Evolutionary conservation across 2,113 vertebrate genomes (phyloP).

Genomic region (Chaetodon auriga): DNA sequence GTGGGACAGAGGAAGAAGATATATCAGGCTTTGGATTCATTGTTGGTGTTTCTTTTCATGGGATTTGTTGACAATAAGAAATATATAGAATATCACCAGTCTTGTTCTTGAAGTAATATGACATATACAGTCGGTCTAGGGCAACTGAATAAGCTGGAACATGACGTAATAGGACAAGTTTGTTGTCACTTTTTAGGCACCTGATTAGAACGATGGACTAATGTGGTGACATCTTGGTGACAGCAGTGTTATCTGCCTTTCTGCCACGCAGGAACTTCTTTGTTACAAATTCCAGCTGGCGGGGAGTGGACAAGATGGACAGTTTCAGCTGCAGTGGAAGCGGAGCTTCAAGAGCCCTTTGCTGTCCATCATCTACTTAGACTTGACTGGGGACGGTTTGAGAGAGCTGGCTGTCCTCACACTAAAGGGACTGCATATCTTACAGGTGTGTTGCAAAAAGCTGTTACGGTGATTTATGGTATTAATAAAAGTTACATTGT

Average conservation of each 20-base stretch:
- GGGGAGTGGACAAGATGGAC: conserved; percentile 34
- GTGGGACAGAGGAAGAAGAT: not conserved
- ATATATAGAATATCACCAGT: too few species aligned
- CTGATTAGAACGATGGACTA: not conserved
- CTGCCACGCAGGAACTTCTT: conserved; percentile 87
- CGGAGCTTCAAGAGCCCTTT: conserved; percentile 91
- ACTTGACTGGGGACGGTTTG: conserved; percentile 90
- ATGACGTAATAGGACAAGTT: not conserved
- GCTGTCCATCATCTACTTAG: conserved; percentile 89
- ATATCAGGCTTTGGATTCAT: not conserved
- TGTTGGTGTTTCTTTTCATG: not conserved
- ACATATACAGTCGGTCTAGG: not conserved
- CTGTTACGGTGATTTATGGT: not conserved
- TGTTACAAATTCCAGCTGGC: conserved; percentile 88
- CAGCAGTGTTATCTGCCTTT: conserved; percentile 13
- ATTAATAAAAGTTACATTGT: not conserved
- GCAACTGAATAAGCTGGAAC: not conserved
- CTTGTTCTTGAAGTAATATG: not conserved
- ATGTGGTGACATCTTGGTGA: not conserved
- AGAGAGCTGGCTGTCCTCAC: conserved; percentile 90
- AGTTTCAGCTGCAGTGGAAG: conserved; percentile 88
- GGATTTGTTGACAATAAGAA: not conserved
- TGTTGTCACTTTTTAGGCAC: not conserved
- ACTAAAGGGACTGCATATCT: conserved; percentile 90
- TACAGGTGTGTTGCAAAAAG: conserved; percentile 85